These are phyloP conservation scores for Natator depressus DNA, from an alignment of 2,113 vertebrate genomes.

Conservation along the genomic window DNA sequence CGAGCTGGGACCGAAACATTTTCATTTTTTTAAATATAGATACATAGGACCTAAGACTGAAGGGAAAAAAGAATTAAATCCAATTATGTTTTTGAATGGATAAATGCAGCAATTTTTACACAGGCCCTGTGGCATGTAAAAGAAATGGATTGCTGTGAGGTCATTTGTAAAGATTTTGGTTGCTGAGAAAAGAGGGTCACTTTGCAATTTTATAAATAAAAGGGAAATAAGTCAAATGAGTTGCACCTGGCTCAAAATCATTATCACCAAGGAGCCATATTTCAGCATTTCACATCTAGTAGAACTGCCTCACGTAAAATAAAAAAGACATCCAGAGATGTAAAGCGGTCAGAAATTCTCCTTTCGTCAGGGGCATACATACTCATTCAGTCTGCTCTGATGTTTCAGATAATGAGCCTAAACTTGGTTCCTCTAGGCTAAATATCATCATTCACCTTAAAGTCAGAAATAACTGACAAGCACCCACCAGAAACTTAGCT, in stretches of 20 bases:
- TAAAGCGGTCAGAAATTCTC: fast-evolving
- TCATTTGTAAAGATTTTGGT: neutral
- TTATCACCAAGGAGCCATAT: neutral
- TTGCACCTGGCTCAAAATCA: neutral
- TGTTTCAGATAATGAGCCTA: neutral
- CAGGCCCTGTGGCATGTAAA: neutral
- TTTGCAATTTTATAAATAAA: neutral
- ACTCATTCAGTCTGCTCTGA: neutral
- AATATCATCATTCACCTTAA: neutral
- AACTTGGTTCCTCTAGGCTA: fast-evolving
- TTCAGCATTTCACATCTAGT: neutral
- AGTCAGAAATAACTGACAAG: constrained; percentile 42
- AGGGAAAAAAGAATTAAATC: neutral
- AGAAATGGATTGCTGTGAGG: constrained; percentile 12
- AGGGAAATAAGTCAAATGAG: constrained; percentile 4
- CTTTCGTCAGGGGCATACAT: fast-evolving
- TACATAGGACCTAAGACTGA: neutral
- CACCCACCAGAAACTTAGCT: neutral
- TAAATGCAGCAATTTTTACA: neutral
- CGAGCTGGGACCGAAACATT: neutral
- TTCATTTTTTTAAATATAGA: neutral
- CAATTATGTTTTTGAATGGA: neutral
- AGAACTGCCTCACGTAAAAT: neutral
- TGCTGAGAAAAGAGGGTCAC: neutral
- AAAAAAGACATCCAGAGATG: neutral